Evolutionary conservation across 2,888 invertebrate species (phyloP), one percentile per base, ranked within the genome.

Genomic region (Leptarthrus brevirostris): DNA sequence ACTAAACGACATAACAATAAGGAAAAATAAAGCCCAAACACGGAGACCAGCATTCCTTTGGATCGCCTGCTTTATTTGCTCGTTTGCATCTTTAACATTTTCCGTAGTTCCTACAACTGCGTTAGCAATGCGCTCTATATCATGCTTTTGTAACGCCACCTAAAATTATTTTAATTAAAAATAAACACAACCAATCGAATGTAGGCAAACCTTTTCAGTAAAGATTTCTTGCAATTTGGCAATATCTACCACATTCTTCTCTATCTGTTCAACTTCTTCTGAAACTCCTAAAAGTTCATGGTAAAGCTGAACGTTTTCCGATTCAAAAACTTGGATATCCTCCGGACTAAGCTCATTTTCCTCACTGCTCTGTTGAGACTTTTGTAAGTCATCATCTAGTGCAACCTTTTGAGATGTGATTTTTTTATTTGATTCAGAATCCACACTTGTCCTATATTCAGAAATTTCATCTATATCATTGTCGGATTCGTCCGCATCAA

Each of bases 41-140:
- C 98, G 88, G 44, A 98, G 89, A 0, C 97, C 96, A 1, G 98
- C 98, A 85, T 97, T 97, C 77, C 97, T 91, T 85, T 97, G 96
- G 81, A 99, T 98, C 0, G 98, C 98, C 86, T 97, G 94, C 78
- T 97, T 89, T 70, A 99, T 95, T 86, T 98, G 97, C 81, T 97
- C 97, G 86, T 99, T 99, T 0, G 96, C 98, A 85, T 95, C 95
- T 81, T 93, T 93, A 14, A 99, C 93, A 85, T 98, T 97, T 85
- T 98, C 98, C 0, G 97, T 97, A 0, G 97, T 90, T 0, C 95
- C 93, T 18, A 96, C 91, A 0, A 97, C 95, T 4, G 93, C 93
- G 72, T 92, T 93, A 40, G 93, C 90, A 83, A 99, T 93, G 78
- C 94, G 87, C 79, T 97, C 96, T 78, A 99, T 93, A 80, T 97